Conservation (phyloP, 2,888 invertebrate species). For the Furcula furcula region DNA sequence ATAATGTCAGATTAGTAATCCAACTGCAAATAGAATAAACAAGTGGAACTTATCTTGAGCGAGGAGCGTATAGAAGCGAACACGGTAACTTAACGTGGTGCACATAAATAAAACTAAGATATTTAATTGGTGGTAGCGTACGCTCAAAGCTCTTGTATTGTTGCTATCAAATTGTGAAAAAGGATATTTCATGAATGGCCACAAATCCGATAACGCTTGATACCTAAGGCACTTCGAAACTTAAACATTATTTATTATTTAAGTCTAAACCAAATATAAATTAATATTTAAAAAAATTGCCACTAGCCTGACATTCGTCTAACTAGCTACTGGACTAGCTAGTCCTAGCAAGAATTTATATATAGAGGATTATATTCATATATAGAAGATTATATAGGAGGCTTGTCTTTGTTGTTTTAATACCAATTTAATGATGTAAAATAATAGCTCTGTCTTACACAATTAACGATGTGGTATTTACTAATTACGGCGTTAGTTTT, state of each 20-base stretch:
- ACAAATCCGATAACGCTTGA: constrained; percentile 22
- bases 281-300: no score
- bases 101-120: constrained; percentile 47
- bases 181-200: constrained; percentile 25
- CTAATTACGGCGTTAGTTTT: no score
- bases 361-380: no score
- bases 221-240: no score
- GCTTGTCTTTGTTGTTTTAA: constrained; percentile 24
- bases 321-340: no score
- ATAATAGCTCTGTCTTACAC: constrained; percentile 8
- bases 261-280: no score
- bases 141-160: constrained; percentile 31
- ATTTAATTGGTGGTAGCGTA: constrained; percentile 49
- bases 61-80: constrained; percentile 41
- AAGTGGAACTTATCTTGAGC: constrained; percentile 31
- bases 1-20: constrained; percentile 27
- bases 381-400: no score
- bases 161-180: constrained; percentile 29
- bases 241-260: no score
- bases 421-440: constrained; percentile 19
- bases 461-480: no score
- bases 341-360: no score
- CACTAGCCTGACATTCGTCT: no score
- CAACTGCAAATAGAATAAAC: constrained; percentile 38
- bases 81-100: constrained; percentile 43